Evolutionary conservation across 2,888 invertebrate species (phyloP).

Genomic region (Ephialtes manifestator): DNA sequence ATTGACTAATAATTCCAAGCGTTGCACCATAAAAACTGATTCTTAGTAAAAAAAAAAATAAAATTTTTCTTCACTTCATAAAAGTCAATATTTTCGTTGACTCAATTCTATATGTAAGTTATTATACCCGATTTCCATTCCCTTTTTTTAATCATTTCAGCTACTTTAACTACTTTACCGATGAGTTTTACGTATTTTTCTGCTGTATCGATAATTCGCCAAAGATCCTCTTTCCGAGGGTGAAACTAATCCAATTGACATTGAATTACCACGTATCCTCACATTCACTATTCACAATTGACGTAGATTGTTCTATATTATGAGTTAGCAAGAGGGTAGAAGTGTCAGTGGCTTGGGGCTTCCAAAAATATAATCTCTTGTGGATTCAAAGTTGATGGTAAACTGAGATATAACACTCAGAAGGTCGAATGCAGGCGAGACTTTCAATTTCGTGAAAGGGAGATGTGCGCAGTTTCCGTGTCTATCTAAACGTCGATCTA

Average conservation of each 20-base stretch:
- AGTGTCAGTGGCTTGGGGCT: slow-evolving; percentile 25
- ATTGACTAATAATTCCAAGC: too few relatives aligned
- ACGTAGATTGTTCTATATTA: slow-evolving; percentile 21
- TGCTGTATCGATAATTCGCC: slow-evolving; percentile 17
- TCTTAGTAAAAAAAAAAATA: too few relatives aligned
- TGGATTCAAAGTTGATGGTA: slow-evolving; percentile 18
- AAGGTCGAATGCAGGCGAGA: background rate
- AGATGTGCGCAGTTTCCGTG: slow-evolving; percentile 28
- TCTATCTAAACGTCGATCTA: slow-evolving; percentile 61
- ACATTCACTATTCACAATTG: slow-evolving; percentile 35
- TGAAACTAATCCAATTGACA: slow-evolving; percentile 51
- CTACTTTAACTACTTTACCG: too few relatives aligned
- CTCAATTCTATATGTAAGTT: too few relatives aligned
- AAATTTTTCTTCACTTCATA: too few relatives aligned
- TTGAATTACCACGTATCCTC: background rate
- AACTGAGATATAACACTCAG: background rate
- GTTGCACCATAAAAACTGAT: too few relatives aligned
- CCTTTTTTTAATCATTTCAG: too few relatives aligned
- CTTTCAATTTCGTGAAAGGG: slow-evolving; percentile 21
- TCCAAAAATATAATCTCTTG: slow-evolving; percentile 41
- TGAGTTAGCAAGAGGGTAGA: slow-evolving; percentile 18
- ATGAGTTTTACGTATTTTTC: slow-evolving; percentile 2
- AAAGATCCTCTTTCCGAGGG: slow-evolving; percentile 39
- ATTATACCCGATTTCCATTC: too few relatives aligned
- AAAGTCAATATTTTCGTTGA: too few relatives aligned